Base-by-base conservation (phyloP, 2,888 invertebrate species). In the Antheraea yamamai region DNA sequence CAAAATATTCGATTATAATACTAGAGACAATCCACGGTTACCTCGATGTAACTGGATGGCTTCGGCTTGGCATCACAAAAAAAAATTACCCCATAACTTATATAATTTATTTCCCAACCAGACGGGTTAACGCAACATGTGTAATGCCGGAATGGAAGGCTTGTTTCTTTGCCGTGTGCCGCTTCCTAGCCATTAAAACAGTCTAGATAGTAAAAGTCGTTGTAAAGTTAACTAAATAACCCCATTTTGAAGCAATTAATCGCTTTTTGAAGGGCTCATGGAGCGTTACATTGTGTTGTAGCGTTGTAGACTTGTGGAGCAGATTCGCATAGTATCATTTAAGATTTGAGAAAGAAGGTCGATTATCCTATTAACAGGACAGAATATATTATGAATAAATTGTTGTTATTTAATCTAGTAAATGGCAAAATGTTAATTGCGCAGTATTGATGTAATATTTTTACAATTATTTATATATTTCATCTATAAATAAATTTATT, bases 131-230 rank as follows among this genome's bases (percentile, higher is more conserved):
- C 86, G 88, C 85, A 84, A 81, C 85, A 85, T 83, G 83, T 83
- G 87, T 86, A 86, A 85, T 87, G 84, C 81, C 83, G 86, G 88
- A 87, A 87, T 86, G 82, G 82, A 77, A 77, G 82, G 77, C 80
- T 76, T 83, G 83, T 80, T 47, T 84, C 90, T 91, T 92, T 91
- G 85, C 85, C 83, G 79, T 78, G 79, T 80, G 89, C 93, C 93
- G 93, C 93, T 91, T 92, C 91, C 91, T 92, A 89, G 85, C 89
- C 79, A 89, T 92, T 89, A 92, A 89, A 90, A 85, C 83, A 88
- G 91, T 89, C 92, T 92, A 92, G 92, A 90, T 89, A 90, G 86
- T 93, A 92, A 93, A 92, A 86, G 92, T 93, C 93, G 82, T 76
- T 85, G 89, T 93, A 93, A 93, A 93, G 89, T 89, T 87, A 86